Evolutionary conservation across 2,113 vertebrate genomes (phyloP), one percentile per base, ranked within the genome.

Genomic region (Gorsachius goisagi): DNA sequence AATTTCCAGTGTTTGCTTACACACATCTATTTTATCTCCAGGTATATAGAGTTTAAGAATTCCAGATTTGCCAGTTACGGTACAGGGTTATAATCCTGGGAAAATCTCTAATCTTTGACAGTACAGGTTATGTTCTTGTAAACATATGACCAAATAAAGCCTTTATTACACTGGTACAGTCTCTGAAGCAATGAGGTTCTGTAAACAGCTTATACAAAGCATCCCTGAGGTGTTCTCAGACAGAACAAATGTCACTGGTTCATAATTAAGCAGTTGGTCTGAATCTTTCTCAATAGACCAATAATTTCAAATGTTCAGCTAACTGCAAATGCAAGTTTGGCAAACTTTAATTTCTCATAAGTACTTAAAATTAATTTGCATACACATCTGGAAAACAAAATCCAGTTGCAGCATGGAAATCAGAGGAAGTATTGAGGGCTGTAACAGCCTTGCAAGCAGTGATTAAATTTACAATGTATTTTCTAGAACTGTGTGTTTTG

Each of bases 321-420:
- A 93, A 69, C 44, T 58, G 73, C 58, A 89, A 86, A 71, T 59
- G 41, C 14, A 60, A 71, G 44, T 77, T 88, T 59, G 66, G 49
- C 49, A 89, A 92, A 85, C 9, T 85, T 67, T 78, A 45, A 89
- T 95, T 91, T 95, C 85, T 67, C 74, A 73, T 9, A 76, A 33
- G 35, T 79, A 72, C 33, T 85, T 71, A 47, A 86, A 94, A 81
- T 81, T 81, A 93, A 89, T 96, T 91, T 96, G 39, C 37, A 21
- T 58, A 60, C 44, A 64, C 24, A 52, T 78, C 73, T 82, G 60
- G 58, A 78, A 95, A 92, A 67, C 47, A 89, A 93, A 95, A 80
- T 77, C 76, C 47, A 93, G n/a, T 75, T 81, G 28, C 63, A 90
- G 37, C 47, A 32, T 52, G 86, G 58, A 83, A 88, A 35, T 76